Conservation (phyloP, 1,140 invertebrate species). For the Hyposmocoma kahamanoa region DNA sequence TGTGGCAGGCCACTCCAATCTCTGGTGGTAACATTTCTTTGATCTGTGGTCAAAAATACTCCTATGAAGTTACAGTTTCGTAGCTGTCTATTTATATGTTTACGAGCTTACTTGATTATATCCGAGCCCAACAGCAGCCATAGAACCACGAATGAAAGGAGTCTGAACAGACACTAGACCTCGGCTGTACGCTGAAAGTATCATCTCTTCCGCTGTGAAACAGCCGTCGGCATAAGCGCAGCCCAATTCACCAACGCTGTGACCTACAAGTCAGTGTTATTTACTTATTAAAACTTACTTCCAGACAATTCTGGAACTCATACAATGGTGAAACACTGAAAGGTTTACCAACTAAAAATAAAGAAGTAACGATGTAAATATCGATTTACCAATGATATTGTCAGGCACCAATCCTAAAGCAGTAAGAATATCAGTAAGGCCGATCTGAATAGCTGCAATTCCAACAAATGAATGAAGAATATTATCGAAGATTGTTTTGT, state of each 20-base stretch:
- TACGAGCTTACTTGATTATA: conserved; percentile 50
- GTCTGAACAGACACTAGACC: conserved; percentile 85
- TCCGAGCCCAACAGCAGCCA: conserved; percentile 82
- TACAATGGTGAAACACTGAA: neutral
- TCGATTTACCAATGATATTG: conserved; percentile 77
- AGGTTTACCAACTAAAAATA: neutral
- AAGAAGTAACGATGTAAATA: neutral
- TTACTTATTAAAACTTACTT: neutral
- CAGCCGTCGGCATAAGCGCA: conserved; percentile 90
- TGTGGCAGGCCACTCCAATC: conserved; percentile 87
- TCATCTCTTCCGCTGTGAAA: conserved; percentile 86
- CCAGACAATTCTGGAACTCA: neutral
- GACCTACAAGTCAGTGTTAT: conserved; percentile 41
- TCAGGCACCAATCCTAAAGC: conserved; percentile 80
- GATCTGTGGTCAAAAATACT: too few relatives aligned
- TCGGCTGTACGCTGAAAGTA: conserved; percentile 85
- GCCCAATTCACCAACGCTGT: conserved; percentile 86
- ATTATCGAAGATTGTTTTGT: conserved; percentile 80
- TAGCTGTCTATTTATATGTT: neutral
- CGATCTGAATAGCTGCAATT: conserved; percentile 87
- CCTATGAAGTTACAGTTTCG: too few relatives aligned
- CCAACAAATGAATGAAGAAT: conserved; percentile 86
- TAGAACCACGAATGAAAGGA: conserved; percentile 79
- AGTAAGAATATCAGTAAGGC: conserved; percentile 82
- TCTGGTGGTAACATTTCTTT: conserved; percentile 71